Conservation (phyloP, 2,797 vertebrate genomes). For the Eulemur mongoz region DNA sequence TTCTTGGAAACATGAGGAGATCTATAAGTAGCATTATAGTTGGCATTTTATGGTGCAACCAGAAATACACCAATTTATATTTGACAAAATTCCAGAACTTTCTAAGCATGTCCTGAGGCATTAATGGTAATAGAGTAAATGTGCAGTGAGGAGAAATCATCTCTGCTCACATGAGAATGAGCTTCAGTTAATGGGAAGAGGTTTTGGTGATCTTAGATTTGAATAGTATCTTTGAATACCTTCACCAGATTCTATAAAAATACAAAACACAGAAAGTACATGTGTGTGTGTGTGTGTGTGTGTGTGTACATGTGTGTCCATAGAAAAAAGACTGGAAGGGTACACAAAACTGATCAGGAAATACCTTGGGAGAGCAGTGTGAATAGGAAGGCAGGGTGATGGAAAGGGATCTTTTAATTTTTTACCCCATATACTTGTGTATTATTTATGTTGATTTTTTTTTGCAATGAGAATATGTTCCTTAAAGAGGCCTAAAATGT, state of each 20-base stretch:
- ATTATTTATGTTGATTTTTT: not conserved
- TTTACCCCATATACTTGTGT: not conserved
- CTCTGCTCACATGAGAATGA: not conserved
- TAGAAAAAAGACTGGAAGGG: not conserved
- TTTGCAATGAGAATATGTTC: not conserved
- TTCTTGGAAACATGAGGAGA: not conserved
- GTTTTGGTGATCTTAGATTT: not conserved
- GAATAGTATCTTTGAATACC: not conserved
- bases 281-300: not conserved
- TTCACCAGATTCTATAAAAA: slow-evolving; percentile 26
- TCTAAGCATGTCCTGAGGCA: not conserved
- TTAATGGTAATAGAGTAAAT: not conserved
- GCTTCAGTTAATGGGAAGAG: not conserved
- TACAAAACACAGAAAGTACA: not conserved
- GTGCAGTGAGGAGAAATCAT: not conserved
- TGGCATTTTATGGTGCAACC: not conserved
- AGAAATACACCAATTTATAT: slow-evolving; percentile 8
- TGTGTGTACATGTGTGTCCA: not conserved
- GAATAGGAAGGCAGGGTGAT: not conserved
- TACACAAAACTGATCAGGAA: not conserved
- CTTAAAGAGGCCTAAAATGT: not conserved
- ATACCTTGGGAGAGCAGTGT: not conserved
- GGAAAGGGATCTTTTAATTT: not conserved
- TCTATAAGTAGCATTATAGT: not conserved
- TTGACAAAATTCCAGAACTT: not conserved